Conservation (phyloP, 2,888 invertebrate species). For the Ametastegia equiseti region DNA sequence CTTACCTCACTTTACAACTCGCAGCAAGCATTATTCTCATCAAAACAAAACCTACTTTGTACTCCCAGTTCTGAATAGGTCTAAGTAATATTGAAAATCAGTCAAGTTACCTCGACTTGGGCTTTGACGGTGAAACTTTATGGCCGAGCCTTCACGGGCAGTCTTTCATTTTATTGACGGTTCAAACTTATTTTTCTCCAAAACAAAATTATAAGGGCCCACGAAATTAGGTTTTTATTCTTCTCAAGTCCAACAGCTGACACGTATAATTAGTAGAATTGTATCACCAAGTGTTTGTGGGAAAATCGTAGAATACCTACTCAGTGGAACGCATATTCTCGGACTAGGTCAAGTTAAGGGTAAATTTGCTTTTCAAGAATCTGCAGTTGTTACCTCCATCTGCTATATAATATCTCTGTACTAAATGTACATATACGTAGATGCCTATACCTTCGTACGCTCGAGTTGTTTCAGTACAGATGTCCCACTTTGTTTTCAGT, state of each 20-base stretch:
- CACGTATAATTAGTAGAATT: neutral
- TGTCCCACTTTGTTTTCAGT: slow-evolving; percentile 26
- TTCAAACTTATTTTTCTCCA: neutral
- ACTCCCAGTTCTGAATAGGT: neutral
- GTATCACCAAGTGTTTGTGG: neutral
- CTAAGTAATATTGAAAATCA: neutral
- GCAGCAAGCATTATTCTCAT: neutral
- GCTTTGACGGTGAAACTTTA: neutral
- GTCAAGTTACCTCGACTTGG: neutral
- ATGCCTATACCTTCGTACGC: neutral
- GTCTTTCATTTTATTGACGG: neutral
- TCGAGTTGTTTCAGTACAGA: neutral
- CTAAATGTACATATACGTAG: neutral
- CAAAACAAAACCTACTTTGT: neutral
- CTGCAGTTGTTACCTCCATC: slow-evolving; percentile 7
- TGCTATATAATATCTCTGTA: neutral
- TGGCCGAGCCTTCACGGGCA: neutral
- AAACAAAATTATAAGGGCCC: too few species aligned
- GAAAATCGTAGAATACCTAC: neutral
- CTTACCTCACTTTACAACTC: slow-evolving; percentile 1
- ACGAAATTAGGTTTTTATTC: too few species aligned
- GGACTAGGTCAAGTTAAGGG: slow-evolving; percentile 26
- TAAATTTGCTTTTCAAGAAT: slow-evolving; percentile 26
- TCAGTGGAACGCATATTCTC: neutral
- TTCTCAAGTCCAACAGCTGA: too few species aligned